Evolutionary conservation across 2,113 vertebrate species (phyloP).

Genomic region (Aspidoscelis tigris): DNA sequence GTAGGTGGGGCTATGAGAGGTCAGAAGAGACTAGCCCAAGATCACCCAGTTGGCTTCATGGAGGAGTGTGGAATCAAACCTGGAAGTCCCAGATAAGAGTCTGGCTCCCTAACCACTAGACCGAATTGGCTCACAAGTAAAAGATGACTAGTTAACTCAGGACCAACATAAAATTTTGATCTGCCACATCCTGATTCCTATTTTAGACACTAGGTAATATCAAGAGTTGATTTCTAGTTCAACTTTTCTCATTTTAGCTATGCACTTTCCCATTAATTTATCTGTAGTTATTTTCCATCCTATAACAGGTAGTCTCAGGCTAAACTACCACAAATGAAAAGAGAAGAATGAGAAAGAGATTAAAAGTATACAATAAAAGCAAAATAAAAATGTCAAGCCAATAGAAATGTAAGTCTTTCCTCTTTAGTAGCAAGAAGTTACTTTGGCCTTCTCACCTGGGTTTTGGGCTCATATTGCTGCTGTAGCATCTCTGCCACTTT

Average conservation of each 20-base stretch:
- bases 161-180: not conserved
- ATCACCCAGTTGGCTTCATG: no score
- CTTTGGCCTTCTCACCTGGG: slow-evolving; percentile 71
- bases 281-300: no score
- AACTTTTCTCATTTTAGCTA: not conserved
- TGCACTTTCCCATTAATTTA: not conserved
- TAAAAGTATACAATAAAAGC: no score
- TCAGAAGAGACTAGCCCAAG: no score
- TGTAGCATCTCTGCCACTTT: slow-evolving; percentile 93
- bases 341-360: not conserved
- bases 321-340: not conserved
- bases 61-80: no score
- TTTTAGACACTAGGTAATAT: not conserved
- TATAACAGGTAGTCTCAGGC: no score
- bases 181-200: not conserved
- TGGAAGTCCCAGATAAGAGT: no score
- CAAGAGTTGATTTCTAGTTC: not conserved
- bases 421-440: not conserved
- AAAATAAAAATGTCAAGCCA: no score
- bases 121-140: not conserved
- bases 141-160: not conserved
- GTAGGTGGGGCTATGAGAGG: no score
- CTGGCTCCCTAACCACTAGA: no score
- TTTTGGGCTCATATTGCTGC: slow-evolving; percentile 84
- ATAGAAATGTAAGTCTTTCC: not conserved